These are phyloP conservation scores for Caenorhabditis afra DNA, from an alignment of 2,888 invertebrate species.

Conservation along the genomic window DNA sequence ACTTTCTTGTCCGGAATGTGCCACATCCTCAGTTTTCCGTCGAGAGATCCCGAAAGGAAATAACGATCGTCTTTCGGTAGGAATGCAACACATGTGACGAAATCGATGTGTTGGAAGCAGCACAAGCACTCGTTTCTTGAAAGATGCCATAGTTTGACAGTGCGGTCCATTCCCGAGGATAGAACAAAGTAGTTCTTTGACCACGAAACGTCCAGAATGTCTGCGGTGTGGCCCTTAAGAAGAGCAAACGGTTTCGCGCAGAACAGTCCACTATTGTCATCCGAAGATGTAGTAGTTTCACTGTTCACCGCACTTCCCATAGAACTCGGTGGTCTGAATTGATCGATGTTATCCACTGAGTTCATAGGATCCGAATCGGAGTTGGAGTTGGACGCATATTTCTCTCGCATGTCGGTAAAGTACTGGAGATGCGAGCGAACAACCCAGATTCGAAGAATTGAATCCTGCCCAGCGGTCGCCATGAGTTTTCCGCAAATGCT, in stretches of 20 bases:
- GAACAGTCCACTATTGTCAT: slow-evolving; percentile 41
- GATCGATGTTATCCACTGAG: slow-evolving; percentile 64
- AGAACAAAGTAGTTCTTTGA: slow-evolving; percentile 86
- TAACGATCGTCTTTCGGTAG: slow-evolving; percentile 91
- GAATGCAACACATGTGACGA: slow-evolving; percentile 98
- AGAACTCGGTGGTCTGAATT: slow-evolving; percentile 63
- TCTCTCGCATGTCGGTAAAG: slow-evolving; percentile 96
- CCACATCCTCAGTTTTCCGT: slow-evolving; percentile 98
- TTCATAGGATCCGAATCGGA: slow-evolving; percentile 54
- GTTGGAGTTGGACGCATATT: slow-evolving; percentile 82
- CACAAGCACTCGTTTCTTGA: slow-evolving; percentile 96
- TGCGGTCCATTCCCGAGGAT: slow-evolving; percentile 84
- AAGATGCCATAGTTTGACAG: slow-evolving; percentile 97
- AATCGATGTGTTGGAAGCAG: slow-evolving; percentile 98
- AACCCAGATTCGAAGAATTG: slow-evolving; percentile 94
- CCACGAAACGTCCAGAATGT: slow-evolving; percentile 97
- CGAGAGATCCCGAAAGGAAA: slow-evolving; percentile 96
- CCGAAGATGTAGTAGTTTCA: slow-evolving; percentile 32
- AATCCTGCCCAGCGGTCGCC: slow-evolving; percentile 97
- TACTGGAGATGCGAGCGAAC: slow-evolving; percentile 91
- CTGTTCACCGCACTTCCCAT: slow-evolving; percentile 59
- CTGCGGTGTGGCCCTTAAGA: slow-evolving; percentile 90
- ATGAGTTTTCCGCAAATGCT: slow-evolving; percentile 91
- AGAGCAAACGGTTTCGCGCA: slow-evolving; percentile 59
- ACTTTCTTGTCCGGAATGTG: slow-evolving; percentile 94